Evolutionary conservation across 2,888 invertebrate genomes (phyloP), one percentile per base, ranked within the genome.

Genomic region (Lasioglossum villosulum): DNA sequence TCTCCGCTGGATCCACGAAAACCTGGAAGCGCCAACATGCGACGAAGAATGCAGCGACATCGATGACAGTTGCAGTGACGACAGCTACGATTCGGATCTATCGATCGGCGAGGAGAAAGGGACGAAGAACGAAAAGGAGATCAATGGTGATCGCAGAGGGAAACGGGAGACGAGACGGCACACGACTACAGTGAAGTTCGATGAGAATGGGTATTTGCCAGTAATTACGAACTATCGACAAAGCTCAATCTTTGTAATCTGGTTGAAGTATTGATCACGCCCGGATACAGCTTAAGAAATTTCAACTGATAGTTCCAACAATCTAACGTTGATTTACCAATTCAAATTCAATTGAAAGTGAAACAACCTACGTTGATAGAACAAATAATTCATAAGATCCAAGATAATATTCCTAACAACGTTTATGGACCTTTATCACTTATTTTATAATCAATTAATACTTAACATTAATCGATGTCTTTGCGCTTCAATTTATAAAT

Each of bases 11-110:
- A 94, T 94, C 70, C 92, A 94, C 83, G 93, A 94, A 76, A 94
- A 92, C 45, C 89, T 92, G 59, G 92, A 92, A 42, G 92, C 94
- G n/a, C 94, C 94, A 23, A 94, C 92, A 37, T 92, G 92, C 84
- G 93, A 94, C 81, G 94, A 94, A 79, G 94, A 94, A 75, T 92
- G 92, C 82, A 94, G 94, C 83, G 94, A 94, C 83, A 94, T 94
- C 80, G 94, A 94, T 73, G 93, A 94, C 87, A 94, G 94, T 83
- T 93, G 93, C 84, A 93, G 92, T 81, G 92, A 93, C 45, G 94
- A 93, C 52, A 94, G 94, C 82, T 94, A 93, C 77, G 94, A 93
- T 79, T 91, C 93, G 5, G 94, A 94, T 88, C 78, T 92, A 72
- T 91, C 90, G 16, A 68, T 89, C 59, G 82, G 59, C 34, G 86